Base-by-base conservation (phyloP, 2,888 invertebrate species). In the Acrocyrtus sp. region DNA sequence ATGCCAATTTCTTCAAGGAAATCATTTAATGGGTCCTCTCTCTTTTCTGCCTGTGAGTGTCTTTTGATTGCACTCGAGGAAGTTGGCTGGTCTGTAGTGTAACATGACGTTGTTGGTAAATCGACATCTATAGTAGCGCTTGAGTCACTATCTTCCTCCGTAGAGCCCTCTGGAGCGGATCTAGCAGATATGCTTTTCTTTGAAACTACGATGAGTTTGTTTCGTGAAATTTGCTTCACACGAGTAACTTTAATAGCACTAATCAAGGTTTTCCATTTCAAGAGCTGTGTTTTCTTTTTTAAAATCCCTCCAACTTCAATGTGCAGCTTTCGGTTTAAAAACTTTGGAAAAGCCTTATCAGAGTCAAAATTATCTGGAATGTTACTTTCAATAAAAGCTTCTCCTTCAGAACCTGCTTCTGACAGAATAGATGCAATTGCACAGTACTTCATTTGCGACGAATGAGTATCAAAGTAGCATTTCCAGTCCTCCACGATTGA, bases 401-500 rank as follows among this genome's bases (percentile, higher is more conserved):
- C 3, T 27, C 53, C 61, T 3, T 61, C 54, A 1, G n/a, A 2
- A 24, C 58, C 17, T 6, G 50, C 15, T 5, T 45, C 34, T 3
- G n/a, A 15, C 10, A 72, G 50, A 4, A 65, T 19, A 10, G 57
- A 26, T 15, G 63, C 63, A 21, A 72, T 26, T 1, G 65, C 51
- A 24, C 63, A 65, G 45, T 57, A 72, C 43, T 72, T 72, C 41
- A 53, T 41, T 8, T 45, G 4, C 1, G 26, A 2, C 5, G 58
- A 22, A n/a, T 51, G 19, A 8, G 47, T 43, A 17, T 58, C 29
- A 4, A 10, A 15, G 47, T 26, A 72, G 8, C 19, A 34, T 3
- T 51, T 51, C 29, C 56, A 60, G 39, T 75, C 75, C 1, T 41
- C 50, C 1, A 72, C 39, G 8, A 75, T 48, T 19, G 26, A 45